phyloP scores from a whole-genome alignment of 2,888 invertebrate species.

The Caenorhabditis afra region DNA sequence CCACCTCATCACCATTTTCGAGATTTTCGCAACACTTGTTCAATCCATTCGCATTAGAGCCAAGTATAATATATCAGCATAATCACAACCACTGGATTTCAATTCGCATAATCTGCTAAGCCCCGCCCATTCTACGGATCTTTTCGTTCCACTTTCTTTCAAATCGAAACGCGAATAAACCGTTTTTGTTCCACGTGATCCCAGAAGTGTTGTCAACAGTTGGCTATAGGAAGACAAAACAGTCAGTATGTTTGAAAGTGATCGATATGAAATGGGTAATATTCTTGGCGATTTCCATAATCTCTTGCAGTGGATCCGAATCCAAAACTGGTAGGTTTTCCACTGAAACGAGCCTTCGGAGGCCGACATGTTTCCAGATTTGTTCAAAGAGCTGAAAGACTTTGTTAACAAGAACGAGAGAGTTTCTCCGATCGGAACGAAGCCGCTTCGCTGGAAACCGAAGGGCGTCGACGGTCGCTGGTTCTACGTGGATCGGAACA shows the following conservation, averaged over 20 bases:
- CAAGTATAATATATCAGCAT: constrained; percentile 2
- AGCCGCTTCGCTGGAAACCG: not conserved
- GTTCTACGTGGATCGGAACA: not conserved
- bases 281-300: not conserved
- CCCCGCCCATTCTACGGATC: constrained; percentile 10
- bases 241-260: constrained; percentile 8
- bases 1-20: constrained; percentile 17
- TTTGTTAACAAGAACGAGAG: not conserved
- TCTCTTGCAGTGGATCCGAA: not conserved
- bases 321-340: no score
- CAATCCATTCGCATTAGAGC: no score
- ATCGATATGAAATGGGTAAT: constrained; percentile 14
- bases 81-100: not conserved
- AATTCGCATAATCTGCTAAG: not conserved
- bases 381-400: not conserved
- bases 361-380: no score
- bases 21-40: constrained; percentile 34
- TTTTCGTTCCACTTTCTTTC: not conserved
- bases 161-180: not conserved
- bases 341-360: no score
- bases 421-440: no score
- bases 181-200: not conserved
- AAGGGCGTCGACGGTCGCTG: not conserved
- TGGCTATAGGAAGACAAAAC: not conserved
- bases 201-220: not conserved